Conservation (phyloP, 1,140 invertebrate species). For the Eriocheir sinensis region DNA sequence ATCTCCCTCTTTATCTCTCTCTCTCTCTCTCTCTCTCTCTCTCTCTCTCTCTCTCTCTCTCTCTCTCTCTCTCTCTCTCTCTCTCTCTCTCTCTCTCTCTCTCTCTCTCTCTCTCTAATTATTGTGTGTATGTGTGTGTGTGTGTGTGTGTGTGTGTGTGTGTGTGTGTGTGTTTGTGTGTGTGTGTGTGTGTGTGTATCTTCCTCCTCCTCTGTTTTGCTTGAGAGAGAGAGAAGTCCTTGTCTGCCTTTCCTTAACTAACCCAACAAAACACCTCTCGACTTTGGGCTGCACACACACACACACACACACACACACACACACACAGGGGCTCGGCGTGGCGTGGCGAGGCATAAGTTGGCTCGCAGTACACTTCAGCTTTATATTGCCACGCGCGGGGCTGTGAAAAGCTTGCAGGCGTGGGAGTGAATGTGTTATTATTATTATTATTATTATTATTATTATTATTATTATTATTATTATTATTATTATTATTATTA, state of each 20-base stretch:
- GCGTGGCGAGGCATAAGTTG: not conserved
- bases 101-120: not conserved
- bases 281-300: constrained; percentile 26
- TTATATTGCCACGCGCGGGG: not conserved
- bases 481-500: not conserved
- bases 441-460: not conserved
- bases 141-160: not conserved
- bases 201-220: too few relatives aligned
- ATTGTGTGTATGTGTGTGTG: not conserved
- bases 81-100: not conserved
- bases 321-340: not conserved
- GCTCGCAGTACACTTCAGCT: not conserved
- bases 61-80: not conserved
- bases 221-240: too few relatives aligned
- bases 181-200: too few relatives aligned
- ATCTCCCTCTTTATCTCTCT: too few relatives aligned
- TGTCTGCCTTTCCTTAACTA: not conserved
- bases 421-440: not conserved
- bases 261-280: not conserved
- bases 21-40: not conserved
- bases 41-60: not conserved
- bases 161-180: not conserved
- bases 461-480: not conserved
- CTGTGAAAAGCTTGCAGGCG: too few relatives aligned
- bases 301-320: constrained; percentile 40